Evolutionary conservation across 2,888 invertebrate species (phyloP).

Genomic region (Argyra leucocephala): DNA sequence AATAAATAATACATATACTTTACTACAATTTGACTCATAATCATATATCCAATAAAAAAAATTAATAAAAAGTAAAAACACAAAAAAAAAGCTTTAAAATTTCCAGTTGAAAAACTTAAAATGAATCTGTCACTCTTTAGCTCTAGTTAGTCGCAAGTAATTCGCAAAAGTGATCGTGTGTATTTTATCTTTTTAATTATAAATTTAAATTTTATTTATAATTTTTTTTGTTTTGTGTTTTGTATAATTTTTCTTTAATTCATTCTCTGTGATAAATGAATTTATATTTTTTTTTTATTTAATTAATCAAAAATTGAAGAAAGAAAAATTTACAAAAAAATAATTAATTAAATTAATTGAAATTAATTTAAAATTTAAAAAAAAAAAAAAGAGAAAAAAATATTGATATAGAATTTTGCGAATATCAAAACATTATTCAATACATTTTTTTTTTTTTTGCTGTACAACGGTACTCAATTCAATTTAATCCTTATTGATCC

Average conservation of each 20-base stretch:
- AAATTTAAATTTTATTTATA: neutral
- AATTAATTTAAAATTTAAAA: too few species aligned
- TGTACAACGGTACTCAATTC: too few species aligned
- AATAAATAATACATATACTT: too few species aligned
- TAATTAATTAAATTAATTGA: too few species aligned
- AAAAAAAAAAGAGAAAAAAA: too few species aligned
- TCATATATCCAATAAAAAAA: neutral
- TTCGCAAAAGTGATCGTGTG: conserved; percentile 11
- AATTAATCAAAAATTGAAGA: too few species aligned
- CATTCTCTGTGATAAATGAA: conserved; percentile 2
- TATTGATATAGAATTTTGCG: too few species aligned
- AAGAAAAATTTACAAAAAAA: too few species aligned
- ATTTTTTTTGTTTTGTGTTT: too few species aligned
- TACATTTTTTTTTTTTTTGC: too few species aligned
- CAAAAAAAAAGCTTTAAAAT: neutral
- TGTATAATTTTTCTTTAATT: neutral
- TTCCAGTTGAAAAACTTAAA: neutral
- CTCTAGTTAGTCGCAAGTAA: neutral
- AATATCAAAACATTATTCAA: too few species aligned
- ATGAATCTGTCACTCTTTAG: neutral
- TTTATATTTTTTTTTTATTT: neutral
- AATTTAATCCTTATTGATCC: too few species aligned
- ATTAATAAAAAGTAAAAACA: neutral
- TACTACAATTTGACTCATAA: neutral
- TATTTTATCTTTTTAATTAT: neutral